A percentile compares a stretch with the other conserved stretches of the same genome.
phyloP scores from a whole-genome alignment of 2,888 invertebrate species.

The Folsomia manolachei region DNA sequence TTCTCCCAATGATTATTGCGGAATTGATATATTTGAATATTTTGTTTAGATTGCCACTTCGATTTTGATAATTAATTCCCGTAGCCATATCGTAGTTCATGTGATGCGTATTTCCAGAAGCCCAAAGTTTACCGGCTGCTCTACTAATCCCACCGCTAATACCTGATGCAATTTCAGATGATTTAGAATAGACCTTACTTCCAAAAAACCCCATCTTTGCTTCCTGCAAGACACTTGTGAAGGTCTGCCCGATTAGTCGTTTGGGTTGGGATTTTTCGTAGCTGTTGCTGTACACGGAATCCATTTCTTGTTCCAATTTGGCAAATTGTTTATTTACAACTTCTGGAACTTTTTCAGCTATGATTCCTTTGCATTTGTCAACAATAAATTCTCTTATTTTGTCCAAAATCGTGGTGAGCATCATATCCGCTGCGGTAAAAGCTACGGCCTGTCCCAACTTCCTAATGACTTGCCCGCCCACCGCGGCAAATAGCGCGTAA shows the following conservation, averaged over 20 bases:
- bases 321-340: not conserved
- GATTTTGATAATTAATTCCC: not conserved
- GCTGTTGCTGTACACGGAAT: slow-evolving; percentile 1
- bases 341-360: not conserved
- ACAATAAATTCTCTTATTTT: not conserved
- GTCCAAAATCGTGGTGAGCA: not conserved
- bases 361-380: not conserved
- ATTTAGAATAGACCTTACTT: not conserved
- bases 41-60: not conserved
- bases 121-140: not conserved
- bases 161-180: not conserved
- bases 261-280: slow-evolving; percentile 5
- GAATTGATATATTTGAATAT: not conserved
- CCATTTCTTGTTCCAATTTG: not conserved
- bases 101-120: not conserved
- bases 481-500: not conserved
- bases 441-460: not conserved
- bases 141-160: not conserved
- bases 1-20: not conserved
- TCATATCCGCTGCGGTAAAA: slow-evolving; percentile 2
- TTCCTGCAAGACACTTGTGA: not conserved
- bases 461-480: not conserved
- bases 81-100: not conserved
- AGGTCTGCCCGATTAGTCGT: not conserved
- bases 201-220: not conserved